Evolutionary conservation across 2,888 invertebrate species (phyloP), one percentile per base, ranked within the genome.

Genomic region (Pelosia muscerda): DNA sequence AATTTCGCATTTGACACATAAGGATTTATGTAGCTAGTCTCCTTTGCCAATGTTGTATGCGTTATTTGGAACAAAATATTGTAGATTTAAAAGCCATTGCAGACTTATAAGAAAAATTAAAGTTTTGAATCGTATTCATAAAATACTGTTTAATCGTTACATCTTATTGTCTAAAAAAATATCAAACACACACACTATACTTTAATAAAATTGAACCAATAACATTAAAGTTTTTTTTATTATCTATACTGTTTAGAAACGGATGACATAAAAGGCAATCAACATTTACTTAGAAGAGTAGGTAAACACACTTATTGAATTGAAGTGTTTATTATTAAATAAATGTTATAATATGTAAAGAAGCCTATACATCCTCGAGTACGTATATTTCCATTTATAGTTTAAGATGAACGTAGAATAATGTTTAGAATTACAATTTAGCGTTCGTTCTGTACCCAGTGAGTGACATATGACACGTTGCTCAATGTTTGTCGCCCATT

Each of bases 381-480:
- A n/a, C n/a, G n/a, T n/a, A 62, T 71, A 77, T 73, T n/a, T 69
- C 71, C 59, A 69, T 69, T 62, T 62, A 68, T 68, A 38, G 13
- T 34, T 34, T 34, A 56, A 75, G 75, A 78, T 80, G 66, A 65
- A 69, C 58, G 54, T 58, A 55, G 64, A 34, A 53, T 69, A 58
- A 66, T 73, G 75, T 80, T 80, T 77, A 75, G 76, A 75, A 80
- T 73, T 72, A 81, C 75, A 76, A 78, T 80, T 80, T 75, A 70
- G 69, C 58, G 54, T 68, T 28, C 26, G 63, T 71, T 72, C 64
- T 60, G 75, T 71, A 76, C 74, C 69, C 67, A 54, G 34, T 70
- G 73, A 70, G 71, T 71, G 76, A 78, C 74, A 73, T 67, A 66
- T 77, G 79, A 74, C 79, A 73, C 74, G 78, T 81, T 79, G 75